Evolutionary conservation across 2,888 invertebrate species (phyloP), one percentile per base, ranked within the genome.

Genomic region (Erynnis tages): DNA sequence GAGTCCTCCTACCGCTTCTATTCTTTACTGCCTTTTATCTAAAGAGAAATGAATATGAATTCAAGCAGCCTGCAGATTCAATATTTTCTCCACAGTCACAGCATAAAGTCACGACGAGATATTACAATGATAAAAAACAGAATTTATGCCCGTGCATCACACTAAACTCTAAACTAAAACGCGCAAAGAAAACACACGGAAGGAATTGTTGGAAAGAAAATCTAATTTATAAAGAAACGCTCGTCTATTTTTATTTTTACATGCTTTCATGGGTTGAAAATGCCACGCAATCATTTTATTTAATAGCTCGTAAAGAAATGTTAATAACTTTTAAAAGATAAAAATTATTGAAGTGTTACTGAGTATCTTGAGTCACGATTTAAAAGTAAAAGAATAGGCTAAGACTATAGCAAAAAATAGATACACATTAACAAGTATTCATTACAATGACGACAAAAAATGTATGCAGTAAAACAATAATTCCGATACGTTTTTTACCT

Each of bases 91-190:
- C 57, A 50, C 57, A 62, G 57, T 57, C 58, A 56, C 57, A 54
- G 60, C 61, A 59, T 62, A 62, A 66, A 65, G 59, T 69, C 60
- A 48, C 59, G 56, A 54, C 64, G 62, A 62, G 63, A 68, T 67
- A 65, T 61, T 56, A 66, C 63, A 63, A 67, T 68, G 71, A 75
- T 74, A 77, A 76, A 78, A 76, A 72, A 65, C 66, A 65, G 68
- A 75, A 75, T 71, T 73, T 69, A 76, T 73, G 71, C 69, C 69
- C 72, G 67, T 72, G 73, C 71, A 73, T 72, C 68, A 70, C 62
- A 70, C 61, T 61, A 62, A 67, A 69, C 66, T 65, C 71, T 69
- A 71, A 77, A 74, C 65, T 73, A 30, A 52, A 35, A 43, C 71
- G 70, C 69, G 57, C 43, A n/a, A 55, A 45, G 48, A 48, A 54